Evolutionary conservation across 2,113 vertebrate species (phyloP).

Genomic region (Perca fluviatilis): DNA sequence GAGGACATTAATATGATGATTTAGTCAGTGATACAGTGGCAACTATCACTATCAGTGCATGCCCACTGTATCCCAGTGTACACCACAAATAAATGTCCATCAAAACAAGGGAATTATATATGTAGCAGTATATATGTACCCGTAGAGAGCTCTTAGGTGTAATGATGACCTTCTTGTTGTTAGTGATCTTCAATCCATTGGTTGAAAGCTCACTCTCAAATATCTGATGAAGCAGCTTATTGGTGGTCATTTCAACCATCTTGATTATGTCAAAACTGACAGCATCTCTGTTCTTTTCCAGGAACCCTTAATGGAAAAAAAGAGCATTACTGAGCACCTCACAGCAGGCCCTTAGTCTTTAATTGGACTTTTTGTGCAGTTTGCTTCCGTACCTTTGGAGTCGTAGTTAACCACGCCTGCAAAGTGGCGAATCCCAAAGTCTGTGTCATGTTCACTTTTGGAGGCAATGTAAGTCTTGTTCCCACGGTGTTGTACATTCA

Average conservation of each 20-base stretch:
- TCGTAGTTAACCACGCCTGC: conserved; percentile 91
- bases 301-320: conserved; percentile 85
- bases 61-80: neutral
- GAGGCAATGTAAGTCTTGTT: conserved; percentile 86
- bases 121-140: conserved; percentile 55
- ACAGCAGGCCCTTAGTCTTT: neutral
- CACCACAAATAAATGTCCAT: neutral
- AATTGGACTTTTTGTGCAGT: neutral
- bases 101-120: neutral
- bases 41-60: neutral
- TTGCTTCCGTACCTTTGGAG: conserved; percentile 83
- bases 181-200: conserved; percentile 52
- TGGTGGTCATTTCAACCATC: conserved; percentile 88
- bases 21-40: neutral
- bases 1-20: neutral
- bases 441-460: conserved; percentile 84
- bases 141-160: conserved; percentile 67
- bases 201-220: conserved; percentile 85
- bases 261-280: conserved; percentile 89
- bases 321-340: neutral
- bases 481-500: conserved; percentile 86
- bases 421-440: conserved; percentile 93
- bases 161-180: conserved; percentile 71
- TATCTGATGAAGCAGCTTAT: conserved; percentile 89
- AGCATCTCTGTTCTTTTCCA: conserved; percentile 96